Evolutionary conservation across 2,113 vertebrate genomes (phyloP).

Genomic region (Oncorhynchus kisutch): DNA sequence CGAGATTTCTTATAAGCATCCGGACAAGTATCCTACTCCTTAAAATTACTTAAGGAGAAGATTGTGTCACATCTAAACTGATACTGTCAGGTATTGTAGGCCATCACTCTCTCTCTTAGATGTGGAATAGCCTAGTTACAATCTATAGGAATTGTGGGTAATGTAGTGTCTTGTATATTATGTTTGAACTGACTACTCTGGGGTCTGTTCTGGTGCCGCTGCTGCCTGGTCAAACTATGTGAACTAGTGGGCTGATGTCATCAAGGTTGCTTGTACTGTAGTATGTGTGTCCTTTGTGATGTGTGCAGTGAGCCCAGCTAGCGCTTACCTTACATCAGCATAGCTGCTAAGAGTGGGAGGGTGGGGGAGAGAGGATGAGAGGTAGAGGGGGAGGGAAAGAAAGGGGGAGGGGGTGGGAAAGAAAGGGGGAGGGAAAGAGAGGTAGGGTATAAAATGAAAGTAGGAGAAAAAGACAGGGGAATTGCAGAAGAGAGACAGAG

Average conservation of each 20-base stretch:
- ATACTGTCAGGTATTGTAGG: no score
- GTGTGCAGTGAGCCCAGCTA: constrained; percentile 4
- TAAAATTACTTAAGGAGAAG: no score
- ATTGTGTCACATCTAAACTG: no score
- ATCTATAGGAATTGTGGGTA: no score
- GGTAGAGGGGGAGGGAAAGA: constrained; percentile 31
- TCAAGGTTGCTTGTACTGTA: not conserved
- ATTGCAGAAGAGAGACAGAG: not conserved
- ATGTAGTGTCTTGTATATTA: no score
- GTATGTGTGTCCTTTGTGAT: constrained; percentile 21
- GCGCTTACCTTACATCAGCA: constrained; percentile 63
- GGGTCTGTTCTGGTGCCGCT: not conserved
- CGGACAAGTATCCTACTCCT: no score
- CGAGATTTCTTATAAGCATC: no score
- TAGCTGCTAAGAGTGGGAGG: constrained; percentile 51
- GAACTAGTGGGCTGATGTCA: not conserved
- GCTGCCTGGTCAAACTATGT: not conserved
- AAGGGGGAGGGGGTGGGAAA: constrained; percentile 18
- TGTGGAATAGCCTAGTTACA: no score
- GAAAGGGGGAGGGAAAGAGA: not conserved
- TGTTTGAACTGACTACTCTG: no score
- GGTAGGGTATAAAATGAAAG: constrained; percentile 33
- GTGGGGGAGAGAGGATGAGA: not conserved
- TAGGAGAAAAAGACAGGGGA: constrained; percentile 15
- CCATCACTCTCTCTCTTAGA: no score